phyloP scores from a whole-genome alignment of 2,888 invertebrate species.

The Chorisops tibialis region DNA sequence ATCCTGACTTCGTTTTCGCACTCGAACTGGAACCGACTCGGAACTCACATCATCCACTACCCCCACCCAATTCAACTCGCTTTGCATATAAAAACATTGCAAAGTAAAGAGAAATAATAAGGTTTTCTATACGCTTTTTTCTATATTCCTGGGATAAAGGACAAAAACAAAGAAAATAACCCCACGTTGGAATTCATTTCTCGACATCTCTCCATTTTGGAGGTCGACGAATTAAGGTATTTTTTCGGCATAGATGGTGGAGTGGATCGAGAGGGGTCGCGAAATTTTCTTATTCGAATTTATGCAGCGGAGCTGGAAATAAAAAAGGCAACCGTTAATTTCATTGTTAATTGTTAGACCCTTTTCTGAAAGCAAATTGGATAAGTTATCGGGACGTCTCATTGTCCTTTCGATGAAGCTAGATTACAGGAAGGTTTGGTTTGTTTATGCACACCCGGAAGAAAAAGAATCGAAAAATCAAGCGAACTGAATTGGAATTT shows the following conservation, averaged over 20 bases:
- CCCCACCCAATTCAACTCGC: not conserved
- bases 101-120: not conserved
- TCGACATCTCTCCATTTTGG: conserved; percentile 22
- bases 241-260: not conserved
- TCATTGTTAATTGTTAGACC: not conserved
- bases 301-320: not conserved
- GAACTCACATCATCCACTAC: not conserved
- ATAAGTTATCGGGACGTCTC: not conserved
- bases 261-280: not conserved
- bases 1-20: not conserved
- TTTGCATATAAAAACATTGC: conserved; percentile 10
- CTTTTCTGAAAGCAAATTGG: not conserved
- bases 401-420: not conserved
- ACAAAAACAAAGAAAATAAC: conserved; percentile 8
- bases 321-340: not conserved
- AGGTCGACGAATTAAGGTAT: conserved; percentile 22
- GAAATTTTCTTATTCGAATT: not conserved
- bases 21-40: not conserved
- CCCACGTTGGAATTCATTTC: conserved; percentile 22
- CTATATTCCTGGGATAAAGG: not conserved
- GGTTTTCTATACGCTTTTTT: too few relatives aligned
- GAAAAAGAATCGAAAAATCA: too few relatives aligned
- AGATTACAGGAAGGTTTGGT: too few relatives aligned
- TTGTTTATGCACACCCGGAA: too few relatives aligned
- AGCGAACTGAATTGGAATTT: too few relatives aligned